Base-by-base conservation (phyloP, 2,797 vertebrate genomes). In the Micrastur ruficollis region DNA sequence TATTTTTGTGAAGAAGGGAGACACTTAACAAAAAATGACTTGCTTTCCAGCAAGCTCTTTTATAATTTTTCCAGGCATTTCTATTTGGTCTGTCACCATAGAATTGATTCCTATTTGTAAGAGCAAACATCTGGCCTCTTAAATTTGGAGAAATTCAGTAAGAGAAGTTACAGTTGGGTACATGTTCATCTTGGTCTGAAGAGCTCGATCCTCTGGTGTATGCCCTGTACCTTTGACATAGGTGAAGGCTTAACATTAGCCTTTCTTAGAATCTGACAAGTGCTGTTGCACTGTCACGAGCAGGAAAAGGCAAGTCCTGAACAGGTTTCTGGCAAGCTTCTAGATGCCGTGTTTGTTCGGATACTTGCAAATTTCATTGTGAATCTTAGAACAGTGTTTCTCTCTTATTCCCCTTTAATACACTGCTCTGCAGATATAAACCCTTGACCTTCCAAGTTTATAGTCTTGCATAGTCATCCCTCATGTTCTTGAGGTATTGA, bases 391-490 rank as follows among this genome's bases (percentile, higher is more conserved):
- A 36, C 23, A 34, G 8, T 31, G 6, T 62, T 86, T 81, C 11
- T 14, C 49, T 81, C 32, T 52, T 87, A 9, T 2, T 87, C 17
- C 12, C 8, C 14, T 68, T 81, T 11, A 72, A 2, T n/a, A n/a
- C 8, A 8, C 6, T 55, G 31, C 25, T 90, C 34, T 67, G 32
- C 12, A 9, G 36, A 15, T 56, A 20, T 52, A 18, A 72, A 65
- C n/a, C 34, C 75, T 40, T 61, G 36, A 32, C 25, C 91, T 90
- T 38, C 20, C 10, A 25, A 29, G 23, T 36, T 80, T 5, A 2
- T 19, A 56, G 38, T 63, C 22, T 9, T 0, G 0, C 40, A 25
- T 40, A n/a, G 62, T 14, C 18, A 11, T 46, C 4, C 17, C 27
- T 89, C 9, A 1, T 29, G 12, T 83, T 72, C 17, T 31, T 47